phyloP scores from a whole-genome alignment of 2,888 invertebrate species.

The Ferdinandea cuprea region DNA sequence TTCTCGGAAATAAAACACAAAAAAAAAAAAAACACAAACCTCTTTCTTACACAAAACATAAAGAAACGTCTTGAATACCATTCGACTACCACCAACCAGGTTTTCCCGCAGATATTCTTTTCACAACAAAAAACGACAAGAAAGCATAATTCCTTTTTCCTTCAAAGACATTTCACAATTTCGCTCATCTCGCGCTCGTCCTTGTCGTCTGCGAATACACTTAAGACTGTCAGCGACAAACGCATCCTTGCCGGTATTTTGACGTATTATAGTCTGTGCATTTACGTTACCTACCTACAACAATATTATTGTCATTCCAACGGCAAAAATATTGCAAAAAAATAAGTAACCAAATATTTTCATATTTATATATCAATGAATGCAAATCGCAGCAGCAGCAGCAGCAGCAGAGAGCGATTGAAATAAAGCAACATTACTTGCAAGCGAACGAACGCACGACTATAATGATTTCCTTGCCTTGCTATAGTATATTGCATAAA shows the following conservation, averaged over 20 bases:
- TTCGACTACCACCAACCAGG: background rate
- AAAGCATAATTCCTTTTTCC: background rate
- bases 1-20: too few species aligned
- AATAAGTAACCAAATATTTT: conserved; percentile 53
- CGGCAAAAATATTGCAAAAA: background rate
- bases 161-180: conserved; percentile 13
- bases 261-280: conserved; percentile 1
- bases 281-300: too few species aligned
- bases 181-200: conserved; percentile 23
- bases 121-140: conserved; percentile 1
- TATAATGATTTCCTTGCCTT: conserved; percentile 20
- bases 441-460: conserved; percentile 5
- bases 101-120: background rate
- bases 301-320: conserved; percentile 40
- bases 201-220: conserved; percentile 45
- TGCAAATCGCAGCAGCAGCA: conserved; percentile 44
- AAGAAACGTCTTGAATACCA: background rate
- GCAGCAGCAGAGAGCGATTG: background rate
- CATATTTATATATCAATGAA: conserved; percentile 49
- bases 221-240: conserved; percentile 33
- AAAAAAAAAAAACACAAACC: too few species aligned
- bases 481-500: conserved; percentile 9
- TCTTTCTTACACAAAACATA: too few species aligned
- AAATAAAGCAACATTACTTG: conserved; percentile 9
- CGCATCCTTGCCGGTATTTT: conserved; percentile 34